A percentile compares a stretch with the other conserved stretches of the same genome.
Evolutionary conservation across 2,888 invertebrate species (phyloP).

Genomic region (Drosophila testacea): DNA sequence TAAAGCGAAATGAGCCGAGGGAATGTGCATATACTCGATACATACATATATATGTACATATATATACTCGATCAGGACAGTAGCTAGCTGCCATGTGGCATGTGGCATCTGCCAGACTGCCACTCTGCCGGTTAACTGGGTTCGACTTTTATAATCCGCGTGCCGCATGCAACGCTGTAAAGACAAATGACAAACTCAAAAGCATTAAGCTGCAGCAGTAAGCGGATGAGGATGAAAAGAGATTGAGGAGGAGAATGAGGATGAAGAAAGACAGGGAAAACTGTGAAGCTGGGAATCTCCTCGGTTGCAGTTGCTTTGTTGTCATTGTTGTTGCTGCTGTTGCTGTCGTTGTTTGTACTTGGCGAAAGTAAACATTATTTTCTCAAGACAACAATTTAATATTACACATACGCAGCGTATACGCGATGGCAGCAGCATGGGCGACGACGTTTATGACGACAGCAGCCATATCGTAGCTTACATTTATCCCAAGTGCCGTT

Average conservation of each 20-base stretch:
- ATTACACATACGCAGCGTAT: conserved; percentile 70
- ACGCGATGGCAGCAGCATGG: conserved; percentile 38
- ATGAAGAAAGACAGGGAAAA: conserved; percentile 1
- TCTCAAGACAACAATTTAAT: conserved; percentile 78
- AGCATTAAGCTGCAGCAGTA: conserved; percentile 67
- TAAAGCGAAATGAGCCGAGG: conserved; percentile 32
- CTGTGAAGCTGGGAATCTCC: conserved; percentile 11
- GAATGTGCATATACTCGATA: conserved; percentile 1
- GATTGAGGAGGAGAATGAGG: background rate
- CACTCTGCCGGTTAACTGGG: conserved; percentile 54
- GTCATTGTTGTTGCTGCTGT: conserved; percentile 41
- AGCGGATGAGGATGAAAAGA: background rate
- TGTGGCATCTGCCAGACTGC: conserved; percentile 46
- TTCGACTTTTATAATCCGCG: conserved; percentile 79
- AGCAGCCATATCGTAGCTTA: conserved; percentile 48
- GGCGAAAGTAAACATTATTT: conserved; percentile 75
- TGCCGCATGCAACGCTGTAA: conserved; percentile 65
- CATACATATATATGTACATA: conserved; percentile 3
- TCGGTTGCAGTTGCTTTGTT: conserved; percentile 41
- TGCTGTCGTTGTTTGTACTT: conserved; percentile 53
- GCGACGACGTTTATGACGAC: conserved; percentile 58
- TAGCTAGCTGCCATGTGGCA: conserved; percentile 17
- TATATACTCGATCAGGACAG: conserved; percentile 10
- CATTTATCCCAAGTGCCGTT: conserved; percentile 43
- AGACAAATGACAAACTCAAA: conserved; percentile 79